Evolutionary conservation across 2,888 invertebrate species (phyloP), one percentile per base, ranked within the genome.

Genomic region (Tetanocera ferruginea): DNA sequence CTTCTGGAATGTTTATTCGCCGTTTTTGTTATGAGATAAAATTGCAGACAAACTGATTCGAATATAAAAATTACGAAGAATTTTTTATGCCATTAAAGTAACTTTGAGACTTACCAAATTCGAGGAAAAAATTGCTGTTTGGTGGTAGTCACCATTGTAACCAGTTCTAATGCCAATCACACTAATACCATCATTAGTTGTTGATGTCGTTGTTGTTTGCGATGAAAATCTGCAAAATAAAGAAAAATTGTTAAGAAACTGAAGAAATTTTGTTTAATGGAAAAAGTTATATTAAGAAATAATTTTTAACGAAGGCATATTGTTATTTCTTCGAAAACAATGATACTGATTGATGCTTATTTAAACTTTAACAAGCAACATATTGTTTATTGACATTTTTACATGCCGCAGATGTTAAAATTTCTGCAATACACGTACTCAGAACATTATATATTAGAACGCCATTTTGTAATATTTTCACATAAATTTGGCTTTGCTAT

Each of bases 221-320:
- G 66, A 75, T 14, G 83, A 82, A 79, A 85, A 86, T 83, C 89
- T 89, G 84, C 76, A 86, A 86, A 74, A 76, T 80, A 82, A 66
- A 66, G 76, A 17, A 78, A 62, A 55, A 19, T 64, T 37, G 14
- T 34, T 69, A 43, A 66, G 37, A 71, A 73, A 77, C 57, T 64
- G 57, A 64, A 14, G 31, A 34, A 73, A 73, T 52, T 79, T 76
- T 76, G 51, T 51, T 43, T 25, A 25, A 34, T 70, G 28, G 23
- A 76, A 25, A 83, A 78, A 73, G 8, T 60, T 76, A 69, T 52
- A 73, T 23, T 19, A 2, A 60, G n/a, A 31, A 11, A 64, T n/a
- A n/a, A n/a, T n/a, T n/a, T n/a, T n/a, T n/a, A n/a, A n/a, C n/a
- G n/a, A n/a, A n/a, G n/a, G n/a, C n/a, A n/a, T n/a, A n/a, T n/a